Conservation (phyloP, 1,140 invertebrate species). For the Danaus plexippus region DNA sequence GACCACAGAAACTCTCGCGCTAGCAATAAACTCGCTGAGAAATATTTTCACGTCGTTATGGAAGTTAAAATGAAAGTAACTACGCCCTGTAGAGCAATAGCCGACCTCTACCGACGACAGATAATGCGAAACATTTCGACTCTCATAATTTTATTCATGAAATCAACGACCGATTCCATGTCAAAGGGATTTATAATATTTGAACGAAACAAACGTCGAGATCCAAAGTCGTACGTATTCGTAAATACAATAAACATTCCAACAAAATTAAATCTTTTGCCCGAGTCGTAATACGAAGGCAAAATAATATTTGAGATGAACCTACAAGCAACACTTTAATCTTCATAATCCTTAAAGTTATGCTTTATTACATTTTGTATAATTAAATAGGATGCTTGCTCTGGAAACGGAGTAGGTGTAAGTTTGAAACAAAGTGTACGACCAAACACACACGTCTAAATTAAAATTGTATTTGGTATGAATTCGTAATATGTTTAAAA, state of each 20-base stretch:
- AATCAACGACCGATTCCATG: constrained; percentile 41
- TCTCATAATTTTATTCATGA: constrained; percentile 65
- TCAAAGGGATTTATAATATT: constrained; percentile 31
- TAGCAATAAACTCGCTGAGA: constrained; percentile 61
- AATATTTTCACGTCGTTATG: constrained; percentile 70
- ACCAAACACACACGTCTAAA: too few relatives aligned
- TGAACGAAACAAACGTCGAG: constrained; percentile 16
- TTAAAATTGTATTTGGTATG: not conserved
- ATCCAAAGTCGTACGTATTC: constrained; percentile 26
- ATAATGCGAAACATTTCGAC: constrained; percentile 54
- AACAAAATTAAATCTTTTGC: constrained; percentile 20
- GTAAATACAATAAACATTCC: constrained; percentile 27
- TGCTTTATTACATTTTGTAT: constrained; percentile 16
- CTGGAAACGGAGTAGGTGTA: not conserved
- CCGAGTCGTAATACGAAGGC: constrained; percentile 15
- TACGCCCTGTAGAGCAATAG: constrained; percentile 60
- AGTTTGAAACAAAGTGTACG: too few relatives aligned
- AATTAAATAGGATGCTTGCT: constrained; percentile 9
- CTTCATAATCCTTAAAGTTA: constrained; percentile 16
- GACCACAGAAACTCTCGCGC: constrained; percentile 51
- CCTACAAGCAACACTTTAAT: constrained; percentile 20
- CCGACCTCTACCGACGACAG: constrained; percentile 42
- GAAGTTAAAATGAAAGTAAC: constrained; percentile 70
- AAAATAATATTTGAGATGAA: constrained; percentile 16
- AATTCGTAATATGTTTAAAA: too few relatives aligned